Percentiles rank a stretch among this genome's conserved stretches.
Evolutionary conservation across 2,113 vertebrate species (phyloP).

Genomic region (Corvus cornix): DNA sequence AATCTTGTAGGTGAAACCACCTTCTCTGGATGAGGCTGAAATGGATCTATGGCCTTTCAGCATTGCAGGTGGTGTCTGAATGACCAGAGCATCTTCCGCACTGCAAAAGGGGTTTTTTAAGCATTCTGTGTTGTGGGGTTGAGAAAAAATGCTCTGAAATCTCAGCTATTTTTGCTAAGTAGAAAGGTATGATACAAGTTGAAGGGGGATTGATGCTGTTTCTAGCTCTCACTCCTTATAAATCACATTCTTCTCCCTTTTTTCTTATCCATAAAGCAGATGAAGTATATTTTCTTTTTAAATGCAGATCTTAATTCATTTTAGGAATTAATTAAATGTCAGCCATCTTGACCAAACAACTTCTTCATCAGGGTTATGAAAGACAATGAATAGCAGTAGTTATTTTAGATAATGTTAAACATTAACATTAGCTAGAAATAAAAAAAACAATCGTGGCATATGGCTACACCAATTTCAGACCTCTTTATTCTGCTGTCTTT

Average conservation of each 20-base stretch:
- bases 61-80: neutral
- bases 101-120: neutral
- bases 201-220: neutral
- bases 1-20: neutral
- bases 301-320: neutral
- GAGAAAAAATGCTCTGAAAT: neutral
- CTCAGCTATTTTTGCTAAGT: neutral
- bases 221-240: neutral
- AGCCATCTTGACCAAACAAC: neutral
- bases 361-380: neutral
- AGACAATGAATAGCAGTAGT: neutral
- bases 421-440: neutral
- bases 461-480: neutral
- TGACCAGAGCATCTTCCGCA: neutral
- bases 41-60: neutral
- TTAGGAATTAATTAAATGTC: neutral
- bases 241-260: rapidly evolving
- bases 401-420: neutral
- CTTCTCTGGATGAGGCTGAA: neutral
- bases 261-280: neutral
- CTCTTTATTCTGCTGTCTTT: neutral
- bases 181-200: neutral
- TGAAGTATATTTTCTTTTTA: neutral
- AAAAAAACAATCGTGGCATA: neutral
- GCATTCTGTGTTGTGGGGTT: neutral